Evolutionary conservation across 1,140 invertebrate species (phyloP).

Genomic region (Pissodes strobi): DNA sequence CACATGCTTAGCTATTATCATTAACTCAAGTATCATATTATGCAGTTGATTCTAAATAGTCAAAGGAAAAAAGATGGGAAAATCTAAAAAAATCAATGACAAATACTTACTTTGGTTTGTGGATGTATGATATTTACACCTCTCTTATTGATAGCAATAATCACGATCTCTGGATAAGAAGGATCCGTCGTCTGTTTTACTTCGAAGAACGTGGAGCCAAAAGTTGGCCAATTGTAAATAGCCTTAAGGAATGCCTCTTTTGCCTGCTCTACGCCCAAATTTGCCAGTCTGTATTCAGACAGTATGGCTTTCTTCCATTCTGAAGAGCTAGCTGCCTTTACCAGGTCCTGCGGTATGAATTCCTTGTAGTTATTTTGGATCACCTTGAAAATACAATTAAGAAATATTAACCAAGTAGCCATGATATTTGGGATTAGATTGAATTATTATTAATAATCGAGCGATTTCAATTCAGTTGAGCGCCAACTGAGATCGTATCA

Average conservation of each 20-base stretch:
- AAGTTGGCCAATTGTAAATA: slow-evolving; percentile 83
- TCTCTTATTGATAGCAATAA: slow-evolving; percentile 89
- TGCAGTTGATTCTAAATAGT: too few relatives aligned
- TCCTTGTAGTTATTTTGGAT: slow-evolving; percentile 72
- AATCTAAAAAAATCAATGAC: neutral
- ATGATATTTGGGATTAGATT: too few relatives aligned
- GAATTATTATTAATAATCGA: too few relatives aligned
- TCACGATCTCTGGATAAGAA: slow-evolving; percentile 80
- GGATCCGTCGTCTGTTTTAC: slow-evolving; percentile 87
- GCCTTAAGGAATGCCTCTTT: slow-evolving; percentile 84
- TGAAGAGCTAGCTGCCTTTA: slow-evolving; percentile 70
- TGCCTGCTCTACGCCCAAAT: slow-evolving; percentile 69
- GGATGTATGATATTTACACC: slow-evolving; percentile 89
- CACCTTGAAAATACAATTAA: slow-evolving; percentile 15
- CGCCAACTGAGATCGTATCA: too few relatives aligned
- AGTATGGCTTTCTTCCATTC: slow-evolving; percentile 85
- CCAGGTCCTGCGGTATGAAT: slow-evolving; percentile 79
- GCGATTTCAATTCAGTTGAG: too few relatives aligned
- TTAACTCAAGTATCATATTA: too few relatives aligned
- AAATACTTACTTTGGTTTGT: slow-evolving; percentile 71
- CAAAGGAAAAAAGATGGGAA: neutral
- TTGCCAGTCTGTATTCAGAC: slow-evolving; percentile 61
- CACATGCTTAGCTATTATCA: too few relatives aligned
- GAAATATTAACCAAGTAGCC: slow-evolving; percentile 56
- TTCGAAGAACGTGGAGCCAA: slow-evolving; percentile 96